phyloP scores from a whole-genome alignment of 2,797 vertebrate species.

The Lindbergichthys nudifrons region DNA sequence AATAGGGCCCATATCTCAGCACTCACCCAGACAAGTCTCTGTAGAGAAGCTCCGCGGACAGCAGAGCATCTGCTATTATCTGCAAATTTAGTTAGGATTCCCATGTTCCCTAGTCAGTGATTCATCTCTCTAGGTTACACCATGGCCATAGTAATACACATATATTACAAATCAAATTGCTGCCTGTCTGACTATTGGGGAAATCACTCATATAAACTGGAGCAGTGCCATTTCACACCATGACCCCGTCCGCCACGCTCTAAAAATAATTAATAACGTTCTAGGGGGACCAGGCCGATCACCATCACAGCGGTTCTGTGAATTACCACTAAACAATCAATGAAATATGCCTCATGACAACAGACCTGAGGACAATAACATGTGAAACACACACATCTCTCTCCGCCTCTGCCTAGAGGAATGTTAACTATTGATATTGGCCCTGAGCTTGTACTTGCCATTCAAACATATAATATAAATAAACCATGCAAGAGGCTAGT shows the following conservation, averaged over 20 bases:
- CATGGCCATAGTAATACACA: constrained; percentile 20
- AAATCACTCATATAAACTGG: constrained; percentile 60
- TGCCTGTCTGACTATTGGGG: constrained; percentile 51
- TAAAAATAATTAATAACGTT: constrained; percentile 66
- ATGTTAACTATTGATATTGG: constrained; percentile 57
- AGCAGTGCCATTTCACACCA: constrained; percentile 48
- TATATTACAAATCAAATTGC: constrained; percentile 34
- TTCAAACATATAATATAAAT: constrained; percentile 33
- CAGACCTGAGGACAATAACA: constrained; percentile 61
- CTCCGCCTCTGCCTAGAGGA: constrained; percentile 31
- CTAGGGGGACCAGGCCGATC: constrained; percentile 43
- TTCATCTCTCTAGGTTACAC: constrained; percentile 51
- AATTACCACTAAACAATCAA: constrained; percentile 58
- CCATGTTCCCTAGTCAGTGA: constrained; percentile 43
- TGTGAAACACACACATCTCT: constrained; percentile 36
- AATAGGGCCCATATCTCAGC: too few relatives aligned
- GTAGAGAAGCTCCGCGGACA: constrained; percentile 55
- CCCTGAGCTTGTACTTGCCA: constrained; percentile 52
- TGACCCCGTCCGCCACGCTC: constrained; percentile 63
- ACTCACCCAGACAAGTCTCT: constrained; percentile 23
- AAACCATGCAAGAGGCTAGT: constrained; percentile 5
- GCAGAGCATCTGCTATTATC: constrained; percentile 72
- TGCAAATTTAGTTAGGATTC: constrained; percentile 69
- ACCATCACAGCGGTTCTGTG: constrained; percentile 44
- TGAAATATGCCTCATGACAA: constrained; percentile 59